Base-by-base conservation (phyloP, 2,888 invertebrate species). In the Harmothoe impar region DNA sequence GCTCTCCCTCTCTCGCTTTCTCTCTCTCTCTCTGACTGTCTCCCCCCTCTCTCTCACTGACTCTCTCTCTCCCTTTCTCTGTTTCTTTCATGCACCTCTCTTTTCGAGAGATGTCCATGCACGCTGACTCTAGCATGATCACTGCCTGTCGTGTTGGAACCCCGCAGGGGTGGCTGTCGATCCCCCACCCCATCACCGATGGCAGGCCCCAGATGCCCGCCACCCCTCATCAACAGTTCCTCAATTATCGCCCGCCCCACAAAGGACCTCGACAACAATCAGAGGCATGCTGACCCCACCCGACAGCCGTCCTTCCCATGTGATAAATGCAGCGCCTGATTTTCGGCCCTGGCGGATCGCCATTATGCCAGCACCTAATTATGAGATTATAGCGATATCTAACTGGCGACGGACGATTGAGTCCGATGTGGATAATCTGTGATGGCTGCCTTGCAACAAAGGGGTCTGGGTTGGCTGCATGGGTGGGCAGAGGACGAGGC, bases 331-430 rank as follows among this genome's bases (percentile, higher is more conserved):
- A 43, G 81, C 35, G 43, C 43, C 43, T 10, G 35, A 43, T 81
- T 81, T 81, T 81, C 20, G n/a, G 81, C 35, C 33, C 35, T 23
- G 35, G 43, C 81, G 43, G 35, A 7, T 35, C 10, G 17, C 43
- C 81, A 77, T 77, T 77, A 81, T n/a, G 7, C 43, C 20, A 43
- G 81, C 81, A 23, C 81, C 81, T 81, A 81, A 81, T 81, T 81
- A 81, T 81, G 81, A 81, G 81, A 81, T 81, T 81, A 81, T 81
- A 43, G 35, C 81, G 81, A 81, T 81, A 81, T 81, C 81, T 81
- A 81, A 81, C 81, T 33, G 23, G 35, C 81, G 81, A 43, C 43
- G 81, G 81, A 33, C 81, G 81, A 81, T 81, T 81, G 81, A 81
- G 81, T 43, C 81, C 20, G 43, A 81, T 81, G 35, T 15, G 81